A percentile compares a stretch with the other conserved stretches of the same genome.
These are phyloP conservation scores for Brachionus paranguensis DNA, from an alignment of 1,140 invertebrate species.

Conservation along the genomic window DNA sequence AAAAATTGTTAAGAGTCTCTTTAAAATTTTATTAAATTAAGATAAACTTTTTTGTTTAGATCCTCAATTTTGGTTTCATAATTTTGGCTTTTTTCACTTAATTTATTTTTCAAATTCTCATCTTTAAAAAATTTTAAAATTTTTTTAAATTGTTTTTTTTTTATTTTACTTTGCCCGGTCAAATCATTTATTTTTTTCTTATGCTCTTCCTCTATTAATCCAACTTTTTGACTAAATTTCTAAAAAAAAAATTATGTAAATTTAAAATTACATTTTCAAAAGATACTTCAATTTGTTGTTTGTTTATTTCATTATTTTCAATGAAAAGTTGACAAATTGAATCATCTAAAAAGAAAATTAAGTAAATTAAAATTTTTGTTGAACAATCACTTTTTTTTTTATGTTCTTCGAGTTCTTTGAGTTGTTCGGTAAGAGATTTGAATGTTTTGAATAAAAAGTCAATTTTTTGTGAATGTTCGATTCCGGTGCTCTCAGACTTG, in stretches of 20 bases:
- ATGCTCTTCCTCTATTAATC: not conserved
- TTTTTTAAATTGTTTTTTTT: not conserved
- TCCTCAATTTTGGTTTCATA: not conserved
- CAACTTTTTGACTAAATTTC: not conserved
- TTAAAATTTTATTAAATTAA: not conserved
- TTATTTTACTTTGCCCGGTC: not conserved
- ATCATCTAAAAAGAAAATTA: not conserved
- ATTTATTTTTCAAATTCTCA: not conserved
- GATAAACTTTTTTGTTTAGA: not conserved
- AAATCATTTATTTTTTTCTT: not conserved
- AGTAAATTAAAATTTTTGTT: not conserved
- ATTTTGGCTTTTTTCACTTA: not conserved
- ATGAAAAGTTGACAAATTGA: not conserved
- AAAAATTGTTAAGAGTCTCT: not conserved
- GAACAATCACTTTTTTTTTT: not conserved
- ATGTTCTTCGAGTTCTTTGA: not conserved
- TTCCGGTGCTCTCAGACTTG: not conserved
- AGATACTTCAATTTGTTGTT: not conserved
- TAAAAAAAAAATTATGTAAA: not conserved
- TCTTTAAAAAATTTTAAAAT: not conserved
- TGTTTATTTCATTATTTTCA: not conserved
- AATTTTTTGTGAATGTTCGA: not conserved
- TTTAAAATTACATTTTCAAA: not conserved
- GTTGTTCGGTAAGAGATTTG: not conserved
- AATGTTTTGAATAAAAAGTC: conserved; percentile 5